Base-by-base conservation (phyloP, 2,888 invertebrate genomes). In the Thereva unica region DNA sequence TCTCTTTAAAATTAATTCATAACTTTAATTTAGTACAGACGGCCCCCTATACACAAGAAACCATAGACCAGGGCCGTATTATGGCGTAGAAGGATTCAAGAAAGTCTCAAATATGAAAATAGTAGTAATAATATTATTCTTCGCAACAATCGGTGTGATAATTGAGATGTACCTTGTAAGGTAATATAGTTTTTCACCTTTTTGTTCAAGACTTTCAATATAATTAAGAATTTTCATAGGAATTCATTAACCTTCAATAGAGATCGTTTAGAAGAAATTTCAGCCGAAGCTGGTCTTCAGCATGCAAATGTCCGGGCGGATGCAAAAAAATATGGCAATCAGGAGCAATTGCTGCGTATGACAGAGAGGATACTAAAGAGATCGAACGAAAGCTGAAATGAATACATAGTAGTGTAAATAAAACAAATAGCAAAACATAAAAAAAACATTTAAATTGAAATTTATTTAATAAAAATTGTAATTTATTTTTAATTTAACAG, bases 71-170 rank as follows among this genome's bases (percentile, higher is more conserved):
- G 81, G 83, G n/a, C 77, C 83, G 0, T 89, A 88, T 74, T 89
- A 89, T 77, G 89, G 89, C 0, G 80, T 87, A 0, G 81, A 81
- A 68, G 87, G 87, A 1, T 52, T 87, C 0, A 84, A 83, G 65
- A 86, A 83, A 72, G 71, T 88, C 5, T 84, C 89, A 0, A 91
- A 90, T 78, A 80, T 80, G 57, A 81, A 83, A 65, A 84, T 91
- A 37, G 86, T 87, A 1, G 71, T 84, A 4, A 74, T 85, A 34
- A 85, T 88, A 68, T 70, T 87, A 9, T 75, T 84, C 0, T 74
- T 90, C 38, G 85, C 87, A 10, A 71, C 84, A 2, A 44, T 87
- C 52, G 87, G 87, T 2, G 80, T 86, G n/a, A 64, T 84, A 7
- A 68, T 89, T 54, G 89, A 90, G 74, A 79, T 86, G 71, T 76